Conservation (phyloP, 1,140 invertebrate genomes). For the Latrodectus geometricus region DNA sequence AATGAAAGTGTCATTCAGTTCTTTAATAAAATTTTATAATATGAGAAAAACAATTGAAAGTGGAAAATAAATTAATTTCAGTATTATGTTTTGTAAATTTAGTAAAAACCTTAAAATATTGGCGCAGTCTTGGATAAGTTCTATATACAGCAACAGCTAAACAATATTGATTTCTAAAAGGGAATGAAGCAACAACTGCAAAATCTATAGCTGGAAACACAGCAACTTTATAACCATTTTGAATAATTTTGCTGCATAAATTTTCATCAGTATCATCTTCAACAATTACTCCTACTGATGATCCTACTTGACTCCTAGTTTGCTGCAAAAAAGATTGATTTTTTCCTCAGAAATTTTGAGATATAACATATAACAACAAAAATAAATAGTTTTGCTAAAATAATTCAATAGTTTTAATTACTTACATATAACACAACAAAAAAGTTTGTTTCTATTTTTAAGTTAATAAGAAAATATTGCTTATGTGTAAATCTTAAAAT, state of each 20-base stretch:
- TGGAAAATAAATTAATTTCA: too few species aligned
- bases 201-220: constrained; percentile 69
- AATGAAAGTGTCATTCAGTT: too few species aligned
- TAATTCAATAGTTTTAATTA: background rate
- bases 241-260: constrained; percentile 57
- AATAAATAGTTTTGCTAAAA: background rate
- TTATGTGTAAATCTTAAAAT: too few species aligned
- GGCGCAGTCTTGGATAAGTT: constrained; percentile 69
- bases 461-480: background rate
- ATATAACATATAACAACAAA: background rate
- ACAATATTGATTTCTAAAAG: constrained; percentile 69
- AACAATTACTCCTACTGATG: constrained; percentile 67
- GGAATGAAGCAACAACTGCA: constrained; percentile 69
- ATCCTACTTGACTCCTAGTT: constrained; percentile 68
- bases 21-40: too few species aligned
- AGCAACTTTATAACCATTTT: constrained; percentile 68
- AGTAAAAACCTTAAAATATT: constrained; percentile 68
- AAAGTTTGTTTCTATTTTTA: background rate
- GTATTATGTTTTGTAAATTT: too few species aligned
- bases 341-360: background rate
- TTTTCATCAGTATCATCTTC: constrained; percentile 63
- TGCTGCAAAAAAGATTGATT: constrained; percentile 54
- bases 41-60: too few species aligned
- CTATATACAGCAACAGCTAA: constrained; percentile 70
- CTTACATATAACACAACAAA: too few species aligned